phyloP scores from a whole-genome alignment of 2,113 vertebrate genomes.

The Ibidorhyncha struthersii region DNA sequence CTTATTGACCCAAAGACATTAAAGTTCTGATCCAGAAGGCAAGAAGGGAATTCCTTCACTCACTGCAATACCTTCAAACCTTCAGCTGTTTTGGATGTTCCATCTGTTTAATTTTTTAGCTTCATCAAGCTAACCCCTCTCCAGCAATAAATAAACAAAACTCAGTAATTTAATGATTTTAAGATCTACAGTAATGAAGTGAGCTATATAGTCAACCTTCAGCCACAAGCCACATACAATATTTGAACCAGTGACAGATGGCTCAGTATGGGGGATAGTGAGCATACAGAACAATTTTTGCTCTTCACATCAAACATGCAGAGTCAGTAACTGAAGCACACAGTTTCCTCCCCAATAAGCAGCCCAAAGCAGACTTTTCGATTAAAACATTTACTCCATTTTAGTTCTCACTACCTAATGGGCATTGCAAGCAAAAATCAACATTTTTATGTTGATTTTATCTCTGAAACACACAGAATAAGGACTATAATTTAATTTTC shows the following conservation, averaged over 20 bases:
- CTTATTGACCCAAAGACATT: neutral
- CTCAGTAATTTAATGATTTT: neutral
- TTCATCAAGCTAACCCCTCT: neutral
- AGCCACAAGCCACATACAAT: neutral
- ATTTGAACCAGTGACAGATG: neutral
- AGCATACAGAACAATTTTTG: neutral
- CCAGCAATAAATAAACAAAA: neutral
- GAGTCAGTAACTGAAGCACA: neutral
- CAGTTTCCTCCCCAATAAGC: neutral
- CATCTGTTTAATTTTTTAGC: neutral
- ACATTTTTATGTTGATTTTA: neutral
- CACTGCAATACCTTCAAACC: neutral
- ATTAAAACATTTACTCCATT: neutral
- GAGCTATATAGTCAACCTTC: neutral
- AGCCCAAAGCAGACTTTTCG: neutral
- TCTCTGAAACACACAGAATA: neutral
- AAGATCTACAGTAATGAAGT: neutral
- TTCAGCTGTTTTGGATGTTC: neutral
- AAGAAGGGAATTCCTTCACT: neutral
- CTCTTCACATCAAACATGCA: neutral
- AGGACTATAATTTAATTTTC: neutral
- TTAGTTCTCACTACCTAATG: neutral
- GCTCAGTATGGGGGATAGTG: accelerated
- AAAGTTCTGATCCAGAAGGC: neutral
- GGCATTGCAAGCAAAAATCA: neutral